These are phyloP conservation scores for Borostomias antarcticus DNA, from an alignment of 2,797 vertebrate genomes.

Conservation along the genomic window DNA sequence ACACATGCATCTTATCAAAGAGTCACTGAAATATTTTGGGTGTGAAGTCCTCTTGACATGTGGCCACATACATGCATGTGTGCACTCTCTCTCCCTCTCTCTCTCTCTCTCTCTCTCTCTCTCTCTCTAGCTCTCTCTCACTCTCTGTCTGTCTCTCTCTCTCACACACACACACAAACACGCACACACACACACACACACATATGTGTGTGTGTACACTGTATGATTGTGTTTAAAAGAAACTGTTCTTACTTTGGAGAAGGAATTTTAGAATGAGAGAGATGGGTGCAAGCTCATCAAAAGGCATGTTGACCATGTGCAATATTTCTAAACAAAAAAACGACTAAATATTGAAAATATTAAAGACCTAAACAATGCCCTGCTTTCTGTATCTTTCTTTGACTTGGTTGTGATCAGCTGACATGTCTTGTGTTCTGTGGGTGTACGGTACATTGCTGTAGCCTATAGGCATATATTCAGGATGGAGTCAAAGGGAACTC, in stretches of 20 bases:
- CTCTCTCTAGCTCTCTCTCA: too few relatives aligned
- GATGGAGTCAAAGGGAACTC: background rate
- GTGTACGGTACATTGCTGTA: background rate
- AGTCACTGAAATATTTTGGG: conserved; percentile 32
- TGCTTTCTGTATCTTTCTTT: conserved; percentile 44
- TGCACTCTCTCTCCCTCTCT: too few relatives aligned
- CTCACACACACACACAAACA: conserved; percentile 71
- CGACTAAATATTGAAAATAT: conserved; percentile 82
- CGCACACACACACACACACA: conserved; percentile 68
- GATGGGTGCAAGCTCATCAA: conserved; percentile 79
- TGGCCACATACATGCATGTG: conserved; percentile 68
- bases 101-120: too few relatives aligned
- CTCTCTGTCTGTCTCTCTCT: too few relatives aligned
- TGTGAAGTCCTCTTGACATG: conserved; percentile 58
- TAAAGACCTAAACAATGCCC: conserved; percentile 80
- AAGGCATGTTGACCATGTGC: conserved; percentile 87
- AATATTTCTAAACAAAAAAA: conserved; percentile 84
- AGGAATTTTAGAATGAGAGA: conserved; percentile 78
- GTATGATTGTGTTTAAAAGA: conserved; percentile 82
- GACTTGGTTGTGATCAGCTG: background rate
- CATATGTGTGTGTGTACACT: conserved; percentile 78
- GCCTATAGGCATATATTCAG: too few relatives aligned
- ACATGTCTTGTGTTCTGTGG: background rate
- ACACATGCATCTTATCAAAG: conserved; percentile 22
- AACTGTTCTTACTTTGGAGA: conserved; percentile 81